Evolutionary conservation across 1,140 invertebrate species (phyloP).

Genomic region (Meloidogyne hapla): DNA sequence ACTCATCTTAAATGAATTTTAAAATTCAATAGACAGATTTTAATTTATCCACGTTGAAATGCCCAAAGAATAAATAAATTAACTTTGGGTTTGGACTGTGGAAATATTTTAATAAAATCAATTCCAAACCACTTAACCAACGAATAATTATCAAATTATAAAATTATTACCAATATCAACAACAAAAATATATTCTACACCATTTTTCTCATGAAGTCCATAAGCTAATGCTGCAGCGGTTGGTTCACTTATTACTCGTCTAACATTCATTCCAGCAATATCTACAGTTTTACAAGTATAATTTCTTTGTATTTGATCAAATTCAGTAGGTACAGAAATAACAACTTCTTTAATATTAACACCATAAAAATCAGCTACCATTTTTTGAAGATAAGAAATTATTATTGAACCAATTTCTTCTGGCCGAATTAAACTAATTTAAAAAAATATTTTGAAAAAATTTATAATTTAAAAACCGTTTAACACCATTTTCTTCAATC

Average conservation of each 20-base stretch:
- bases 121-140: background rate
- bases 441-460: too few relatives aligned
- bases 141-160: background rate
- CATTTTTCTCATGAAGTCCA: constrained; percentile 64
- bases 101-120: background rate
- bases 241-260: constrained; percentile 71
- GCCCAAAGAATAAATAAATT: background rate
- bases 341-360: constrained; percentile 49
- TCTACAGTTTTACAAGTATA: constrained; percentile 52
- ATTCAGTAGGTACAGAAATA: constrained; percentile 64
- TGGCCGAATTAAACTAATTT: constrained; percentile 40
- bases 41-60: constrained; percentile 28
- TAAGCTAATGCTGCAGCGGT: constrained; percentile 65
- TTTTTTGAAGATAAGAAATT: constrained; percentile 53
- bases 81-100: constrained; percentile 23
- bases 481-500: constrained; percentile 42
- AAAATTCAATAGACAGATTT: background rate
- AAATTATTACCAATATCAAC: constrained; percentile 66
- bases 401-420: constrained; percentile 61
- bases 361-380: constrained; percentile 43
- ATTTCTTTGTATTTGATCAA: constrained; percentile 57
- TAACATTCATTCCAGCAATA: constrained; percentile 52
- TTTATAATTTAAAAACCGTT: constrained; percentile 28
- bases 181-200: constrained; percentile 66
- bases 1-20: background rate